These are phyloP conservation scores for Eretmocerus hayati DNA, from an alignment of 2,888 invertebrate species.

Conservation along the genomic window DNA sequence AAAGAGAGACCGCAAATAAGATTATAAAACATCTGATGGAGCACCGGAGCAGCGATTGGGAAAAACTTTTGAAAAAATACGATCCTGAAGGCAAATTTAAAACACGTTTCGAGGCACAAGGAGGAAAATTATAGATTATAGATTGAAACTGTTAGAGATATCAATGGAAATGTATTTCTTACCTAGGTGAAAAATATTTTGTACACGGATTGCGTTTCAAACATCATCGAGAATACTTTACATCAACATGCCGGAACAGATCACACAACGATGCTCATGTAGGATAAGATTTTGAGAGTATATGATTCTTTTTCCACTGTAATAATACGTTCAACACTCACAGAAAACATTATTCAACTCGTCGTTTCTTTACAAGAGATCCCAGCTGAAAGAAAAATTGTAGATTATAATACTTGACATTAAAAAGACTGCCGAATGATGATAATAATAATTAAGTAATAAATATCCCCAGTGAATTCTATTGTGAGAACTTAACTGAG, in stretches of 20 bases:
- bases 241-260: background rate
- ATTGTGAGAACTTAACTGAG: too few relatives aligned
- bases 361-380: conserved; percentile 72
- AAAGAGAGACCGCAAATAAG: conserved; percentile 61
- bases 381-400: conserved; percentile 54
- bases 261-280: background rate
- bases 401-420: conserved; percentile 4
- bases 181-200: conserved; percentile 7
- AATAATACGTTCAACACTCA: background rate
- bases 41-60: conserved; percentile 62
- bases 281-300: background rate
- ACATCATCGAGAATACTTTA: conserved; percentile 5
- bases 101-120: conserved; percentile 46
- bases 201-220: conserved; percentile 7
- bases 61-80: conserved; percentile 58
- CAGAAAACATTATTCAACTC: conserved; percentile 56
- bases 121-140: conserved; percentile 13
- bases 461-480: too few relatives aligned
- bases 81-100: conserved; percentile 64
- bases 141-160: too few relatives aligned
- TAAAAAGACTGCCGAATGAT: conserved; percentile 20
- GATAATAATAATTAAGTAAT: background rate
- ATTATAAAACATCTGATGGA: conserved; percentile 59
- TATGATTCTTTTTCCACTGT: background rate
- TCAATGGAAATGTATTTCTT: background rate